Conservation (phyloP, 1,140 invertebrate genomes). For the Octopus sinensis region DNA sequence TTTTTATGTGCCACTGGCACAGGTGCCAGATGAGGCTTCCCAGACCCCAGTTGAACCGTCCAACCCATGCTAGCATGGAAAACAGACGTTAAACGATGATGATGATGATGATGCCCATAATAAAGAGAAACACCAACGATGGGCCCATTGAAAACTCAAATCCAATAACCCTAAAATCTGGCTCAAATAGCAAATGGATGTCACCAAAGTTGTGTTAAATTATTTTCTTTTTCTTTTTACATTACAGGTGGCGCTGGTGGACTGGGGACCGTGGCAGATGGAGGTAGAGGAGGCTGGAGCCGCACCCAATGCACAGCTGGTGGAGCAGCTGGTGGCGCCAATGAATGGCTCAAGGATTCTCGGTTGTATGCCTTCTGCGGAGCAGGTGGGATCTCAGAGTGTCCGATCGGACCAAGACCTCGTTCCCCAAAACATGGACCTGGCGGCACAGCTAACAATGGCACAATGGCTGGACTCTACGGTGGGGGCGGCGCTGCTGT, state of each 20-base stretch:
- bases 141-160: no score
- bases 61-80: no score
- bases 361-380: not conserved
- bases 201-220: not conserved
- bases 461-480: not conserved
- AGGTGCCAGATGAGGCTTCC: no score
- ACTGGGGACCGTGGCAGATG: not conserved
- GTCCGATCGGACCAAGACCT: not conserved
- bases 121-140: no score
- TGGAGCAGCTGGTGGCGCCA: not conserved
- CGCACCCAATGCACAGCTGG: not conserved
- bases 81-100: no score
- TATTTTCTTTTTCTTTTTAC: not conserved
- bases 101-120: no score
- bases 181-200: not conserved
- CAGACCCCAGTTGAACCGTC: no score
- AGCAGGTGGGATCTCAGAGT: not conserved
- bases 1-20: no score
- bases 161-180: no score
- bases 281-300: not conserved
- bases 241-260: conserved; percentile 1
- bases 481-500: not conserved
- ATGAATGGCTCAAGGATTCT: not conserved
- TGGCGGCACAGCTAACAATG: not conserved
- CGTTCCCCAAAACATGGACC: not conserved